phyloP scores from a whole-genome alignment of 2,113 vertebrate species.

The Elephantulus edwardii region DNA sequence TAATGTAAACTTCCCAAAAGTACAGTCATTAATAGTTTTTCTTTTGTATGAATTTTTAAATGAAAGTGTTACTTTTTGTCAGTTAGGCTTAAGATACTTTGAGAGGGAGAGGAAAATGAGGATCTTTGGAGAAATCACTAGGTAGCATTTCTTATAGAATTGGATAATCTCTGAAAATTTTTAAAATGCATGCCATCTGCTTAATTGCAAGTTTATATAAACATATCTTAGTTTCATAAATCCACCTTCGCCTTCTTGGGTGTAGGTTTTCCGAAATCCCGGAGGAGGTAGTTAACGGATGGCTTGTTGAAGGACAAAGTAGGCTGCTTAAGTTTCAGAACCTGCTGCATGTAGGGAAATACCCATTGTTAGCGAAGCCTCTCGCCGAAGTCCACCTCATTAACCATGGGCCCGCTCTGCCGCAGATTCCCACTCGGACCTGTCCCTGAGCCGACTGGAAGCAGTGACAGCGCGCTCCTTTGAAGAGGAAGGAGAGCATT shows the following conservation, averaged over 20 bases:
- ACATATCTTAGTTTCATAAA: constrained; percentile 29
- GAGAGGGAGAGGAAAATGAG: constrained; percentile 18
- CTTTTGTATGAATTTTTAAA: constrained; percentile 9
- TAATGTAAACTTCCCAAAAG: constrained; percentile 6
- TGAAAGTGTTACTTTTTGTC: background rate
- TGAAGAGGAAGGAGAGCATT: constrained; percentile 86
- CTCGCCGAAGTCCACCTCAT: constrained; percentile 64
- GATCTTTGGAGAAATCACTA: background rate
- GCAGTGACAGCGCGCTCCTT: constrained; percentile 87
- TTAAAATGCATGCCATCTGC: background rate
- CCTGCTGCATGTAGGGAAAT: constrained; percentile 73
- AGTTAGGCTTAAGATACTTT: background rate
- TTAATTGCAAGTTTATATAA: constrained; percentile 21
- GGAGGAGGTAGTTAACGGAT: constrained; percentile 78
- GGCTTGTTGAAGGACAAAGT: constrained; percentile 86
- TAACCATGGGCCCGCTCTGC: constrained; percentile 81
- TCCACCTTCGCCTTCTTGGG: background rate
- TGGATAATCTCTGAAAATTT: background rate
- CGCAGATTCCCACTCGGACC: constrained; percentile 93
- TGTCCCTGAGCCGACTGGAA: constrained; percentile 93
- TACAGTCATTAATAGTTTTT: background rate
- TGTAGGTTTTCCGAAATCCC: constrained; percentile 51
- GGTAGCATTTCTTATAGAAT: constrained; percentile 46
- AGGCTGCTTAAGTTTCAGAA: constrained; percentile 90
- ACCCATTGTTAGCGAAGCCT: constrained; percentile 78